Evolutionary conservation across 2,888 invertebrate species (phyloP).

Genomic region (Aelia acuminata): DNA sequence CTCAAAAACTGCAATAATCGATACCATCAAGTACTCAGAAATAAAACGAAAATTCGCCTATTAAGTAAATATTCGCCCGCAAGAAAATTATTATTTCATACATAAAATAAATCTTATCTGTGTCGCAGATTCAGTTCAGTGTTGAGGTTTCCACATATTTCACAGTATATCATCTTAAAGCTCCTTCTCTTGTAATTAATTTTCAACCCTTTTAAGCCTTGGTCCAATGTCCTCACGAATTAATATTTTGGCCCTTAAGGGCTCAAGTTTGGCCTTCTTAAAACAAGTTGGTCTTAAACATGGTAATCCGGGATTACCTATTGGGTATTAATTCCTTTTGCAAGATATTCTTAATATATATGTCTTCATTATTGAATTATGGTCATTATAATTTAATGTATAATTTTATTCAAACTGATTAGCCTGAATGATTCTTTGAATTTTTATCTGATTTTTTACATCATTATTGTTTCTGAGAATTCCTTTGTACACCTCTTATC

Average conservation of each 20-base stretch:
- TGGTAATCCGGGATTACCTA: not conserved
- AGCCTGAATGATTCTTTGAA: too few species aligned
- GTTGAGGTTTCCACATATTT: not conserved
- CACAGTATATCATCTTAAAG: not conserved
- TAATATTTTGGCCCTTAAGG: not conserved
- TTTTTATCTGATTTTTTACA: too few species aligned
- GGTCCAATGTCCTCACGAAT: not conserved
- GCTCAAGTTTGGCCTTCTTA: not conserved
- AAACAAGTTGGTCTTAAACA: not conserved
- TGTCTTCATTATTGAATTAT: not conserved
- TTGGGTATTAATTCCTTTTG: not conserved
- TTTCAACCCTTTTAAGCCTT: not conserved
- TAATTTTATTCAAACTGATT: too few species aligned
- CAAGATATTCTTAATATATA: not conserved
- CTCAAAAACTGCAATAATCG: too few species aligned
- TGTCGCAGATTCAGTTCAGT: not conserved
- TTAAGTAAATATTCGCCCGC: too few species aligned
- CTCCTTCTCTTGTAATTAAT: conserved; percentile 8
- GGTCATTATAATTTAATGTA: not conserved
- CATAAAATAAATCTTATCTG: not conserved
- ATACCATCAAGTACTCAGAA: too few species aligned
- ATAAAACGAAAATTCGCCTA: too few species aligned
- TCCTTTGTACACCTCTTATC: too few species aligned
- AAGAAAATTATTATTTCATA: conserved; percentile 13
- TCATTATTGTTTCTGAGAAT: too few species aligned